Conservation (phyloP, 2,113 vertebrate species). For the Triplophysa tibetana region DNA sequence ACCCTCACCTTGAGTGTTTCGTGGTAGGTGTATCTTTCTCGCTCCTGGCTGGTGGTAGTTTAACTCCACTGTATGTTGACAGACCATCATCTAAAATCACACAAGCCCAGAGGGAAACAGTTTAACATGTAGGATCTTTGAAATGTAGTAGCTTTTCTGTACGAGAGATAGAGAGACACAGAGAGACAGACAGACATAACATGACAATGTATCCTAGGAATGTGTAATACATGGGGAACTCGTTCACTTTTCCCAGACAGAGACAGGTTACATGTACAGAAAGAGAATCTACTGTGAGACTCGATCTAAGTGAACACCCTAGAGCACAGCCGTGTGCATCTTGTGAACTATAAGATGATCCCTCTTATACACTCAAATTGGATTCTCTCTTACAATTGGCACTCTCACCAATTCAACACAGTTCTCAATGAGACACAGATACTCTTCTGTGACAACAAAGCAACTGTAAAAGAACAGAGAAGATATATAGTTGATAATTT, state of each 20-base stretch:
- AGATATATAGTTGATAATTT: background rate
- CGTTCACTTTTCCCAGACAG: slow-evolving; percentile 21
- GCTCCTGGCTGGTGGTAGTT: slow-evolving; percentile 4
- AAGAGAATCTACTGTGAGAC: slow-evolving; percentile 26
- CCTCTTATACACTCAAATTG: slow-evolving; percentile 66
- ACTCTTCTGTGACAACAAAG: slow-evolving; percentile 61
- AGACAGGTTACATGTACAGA: background rate
- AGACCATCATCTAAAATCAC: slow-evolving; percentile 49
- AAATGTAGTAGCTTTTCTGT: slow-evolving; percentile 18
- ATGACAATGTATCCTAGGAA: background rate
- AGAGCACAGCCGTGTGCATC: slow-evolving; percentile 50
- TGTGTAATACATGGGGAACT: slow-evolving; percentile 15
- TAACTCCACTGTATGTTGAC: slow-evolving; percentile 11
- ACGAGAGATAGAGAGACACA: background rate
- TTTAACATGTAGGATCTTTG: slow-evolving; percentile 47
- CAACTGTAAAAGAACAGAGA: background rate
- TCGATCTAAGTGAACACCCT: slow-evolving; percentile 65
- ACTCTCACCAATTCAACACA: slow-evolving; percentile 72
- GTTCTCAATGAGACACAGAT: slow-evolving; percentile 71
- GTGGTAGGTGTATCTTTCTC: background rate
- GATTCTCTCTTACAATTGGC: slow-evolving; percentile 65
- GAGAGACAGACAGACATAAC: background rate
- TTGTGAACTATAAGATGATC: slow-evolving; percentile 31
- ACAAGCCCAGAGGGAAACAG: slow-evolving; percentile 58
- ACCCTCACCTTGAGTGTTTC: slow-evolving; percentile 33